Base-by-base conservation (phyloP, 1,140 invertebrate species). In the Metopolophium dirhodum region DNA sequence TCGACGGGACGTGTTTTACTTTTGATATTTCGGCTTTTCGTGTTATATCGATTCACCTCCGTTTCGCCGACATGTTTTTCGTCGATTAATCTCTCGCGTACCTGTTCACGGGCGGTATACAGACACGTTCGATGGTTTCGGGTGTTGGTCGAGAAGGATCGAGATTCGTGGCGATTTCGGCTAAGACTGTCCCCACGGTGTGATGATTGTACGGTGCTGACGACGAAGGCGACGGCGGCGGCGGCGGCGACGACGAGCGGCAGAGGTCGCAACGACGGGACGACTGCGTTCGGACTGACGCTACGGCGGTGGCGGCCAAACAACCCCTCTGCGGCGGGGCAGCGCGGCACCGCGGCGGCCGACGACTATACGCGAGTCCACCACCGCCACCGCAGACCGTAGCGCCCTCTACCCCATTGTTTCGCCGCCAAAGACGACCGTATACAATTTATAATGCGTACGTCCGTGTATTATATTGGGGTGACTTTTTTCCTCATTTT, bases 201-300 rank as follows among this genome's bases (percentile, higher is more conserved):
- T n/a, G n/a, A 77, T 35, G 14, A n/a, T 77, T 77, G 18, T n/a
- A 18, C 14, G n/a, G 14, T 49, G 26, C 11, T 45, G 86, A 87
- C 88, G 88, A 41, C 54, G 51, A 26, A 61, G 54, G 37, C 54
- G 41, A 45, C 37, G 89, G 30, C 37, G 26, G 23, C 88, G 94
- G 94, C 94, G 94, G 94, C 94, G 94, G 94, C 94, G 41, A 83
- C 82, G 49, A 51, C 90, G 68, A 83, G 49, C 91, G 91, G 82
- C 91, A 85, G 82, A 86, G 23, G 49, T 93, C 91, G 82, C 91
- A 49, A 93, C 91, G 82, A 86, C 91, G 82, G 91, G 91, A 93
- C 91, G 91, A 93, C 91, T 93, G 91, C 91, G 82, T 86, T 93
- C 91, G 82, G 91, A 93, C 91, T 93, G 77, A 93, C 91, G 82